These are phyloP conservation scores for Alaudala cheleensis DNA, from an alignment of 2,113 vertebrate species.

Conservation along the genomic window DNA sequence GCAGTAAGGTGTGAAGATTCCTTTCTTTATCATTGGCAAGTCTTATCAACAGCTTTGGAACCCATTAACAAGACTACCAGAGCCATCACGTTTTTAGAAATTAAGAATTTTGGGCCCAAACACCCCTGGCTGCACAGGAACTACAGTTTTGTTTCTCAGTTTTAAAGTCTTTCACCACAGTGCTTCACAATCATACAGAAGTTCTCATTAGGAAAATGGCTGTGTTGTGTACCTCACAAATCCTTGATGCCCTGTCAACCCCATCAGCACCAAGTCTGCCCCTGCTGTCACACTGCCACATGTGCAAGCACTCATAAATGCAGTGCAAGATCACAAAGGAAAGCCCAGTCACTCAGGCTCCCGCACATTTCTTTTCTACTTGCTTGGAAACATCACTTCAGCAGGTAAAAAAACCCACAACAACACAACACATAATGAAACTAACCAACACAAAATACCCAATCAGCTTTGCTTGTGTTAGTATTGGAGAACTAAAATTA, in stretches of 20 bases:
- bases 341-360: background rate
- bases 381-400: background rate
- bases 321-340: background rate
- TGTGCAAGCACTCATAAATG: background rate
- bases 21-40: background rate
- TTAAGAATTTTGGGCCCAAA: background rate
- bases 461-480: background rate
- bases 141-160: background rate
- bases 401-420: background rate
- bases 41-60: background rate
- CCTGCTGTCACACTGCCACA: background rate
- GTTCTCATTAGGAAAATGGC: background rate
- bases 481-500: background rate
- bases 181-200: background rate
- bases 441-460: background rate
- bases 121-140: background rate
- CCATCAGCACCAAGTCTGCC: background rate
- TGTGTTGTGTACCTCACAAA: background rate
- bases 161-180: background rate
- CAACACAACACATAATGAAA: background rate
- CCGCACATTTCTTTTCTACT: background rate
- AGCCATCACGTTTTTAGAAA: background rate
- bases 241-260: background rate
- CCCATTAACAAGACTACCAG: rapidly evolving
- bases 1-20: background rate